Percentiles rank a stretch among this genome's conserved stretches.
Conservation (phyloP, 2,797 vertebrate species). For the Pangasius mekongensis region DNA sequence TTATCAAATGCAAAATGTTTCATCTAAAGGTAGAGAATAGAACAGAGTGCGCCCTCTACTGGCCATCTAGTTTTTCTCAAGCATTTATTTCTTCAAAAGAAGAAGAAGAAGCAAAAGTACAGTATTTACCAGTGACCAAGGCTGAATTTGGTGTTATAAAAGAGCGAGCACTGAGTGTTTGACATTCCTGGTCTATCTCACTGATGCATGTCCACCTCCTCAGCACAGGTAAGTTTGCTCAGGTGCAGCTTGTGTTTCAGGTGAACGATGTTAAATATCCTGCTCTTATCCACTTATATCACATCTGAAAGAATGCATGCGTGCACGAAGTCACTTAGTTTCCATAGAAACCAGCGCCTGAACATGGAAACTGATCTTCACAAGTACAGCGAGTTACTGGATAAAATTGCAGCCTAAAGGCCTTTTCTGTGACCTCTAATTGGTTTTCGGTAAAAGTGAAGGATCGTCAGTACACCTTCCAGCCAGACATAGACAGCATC, state of each 20-base stretch:
- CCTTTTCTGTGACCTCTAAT: neutral
- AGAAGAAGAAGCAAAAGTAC: neutral
- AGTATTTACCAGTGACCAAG: neutral
- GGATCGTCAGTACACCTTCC: neutral
- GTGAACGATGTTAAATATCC: neutral
- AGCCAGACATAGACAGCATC: neutral
- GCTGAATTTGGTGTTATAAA: neutral
- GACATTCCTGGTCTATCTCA: neutral
- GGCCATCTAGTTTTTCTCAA: neutral
- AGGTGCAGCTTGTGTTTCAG: neutral
- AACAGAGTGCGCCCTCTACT: neutral
- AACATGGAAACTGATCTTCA: neutral
- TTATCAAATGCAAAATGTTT: neutral
- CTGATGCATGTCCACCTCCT: neutral
- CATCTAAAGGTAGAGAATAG: neutral
- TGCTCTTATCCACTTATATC: neutral
- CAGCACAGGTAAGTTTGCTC: neutral
- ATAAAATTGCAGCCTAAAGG: neutral
- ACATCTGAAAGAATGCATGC: neutral
- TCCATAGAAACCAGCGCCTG: neutral
- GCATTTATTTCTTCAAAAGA: neutral
- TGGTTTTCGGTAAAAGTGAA: neutral
- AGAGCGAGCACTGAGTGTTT: neutral
- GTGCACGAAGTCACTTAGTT: neutral
- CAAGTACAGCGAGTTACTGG: neutral